A percentile compares a stretch with the other conserved stretches of the same genome.
Conservation (phyloP, 2,113 vertebrate species). For the Sisor rabdophorus region DNA sequence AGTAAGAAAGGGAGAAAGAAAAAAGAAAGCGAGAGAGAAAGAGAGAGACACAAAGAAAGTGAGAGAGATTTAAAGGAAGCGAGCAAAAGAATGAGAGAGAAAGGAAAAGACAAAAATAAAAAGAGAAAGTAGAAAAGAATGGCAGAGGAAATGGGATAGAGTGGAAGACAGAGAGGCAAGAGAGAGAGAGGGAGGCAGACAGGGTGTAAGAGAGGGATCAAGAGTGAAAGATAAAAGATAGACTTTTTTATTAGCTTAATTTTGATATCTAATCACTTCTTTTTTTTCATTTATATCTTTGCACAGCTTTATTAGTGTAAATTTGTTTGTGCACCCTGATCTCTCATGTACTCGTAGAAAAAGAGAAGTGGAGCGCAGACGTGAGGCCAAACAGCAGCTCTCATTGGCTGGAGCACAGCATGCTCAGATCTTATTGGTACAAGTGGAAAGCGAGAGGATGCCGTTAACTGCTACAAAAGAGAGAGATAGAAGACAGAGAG, state of each 20-base stretch:
- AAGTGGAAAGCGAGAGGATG: constrained; percentile 51
- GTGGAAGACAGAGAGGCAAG: neutral
- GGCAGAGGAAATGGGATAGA: too few relatives aligned
- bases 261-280: too few relatives aligned
- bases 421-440: constrained; percentile 55
- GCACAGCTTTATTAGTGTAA: neutral
- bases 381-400: constrained; percentile 75
- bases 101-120: constrained; percentile 16
- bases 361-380: constrained; percentile 86
- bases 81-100: too few relatives aligned
- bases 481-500: too few relatives aligned
- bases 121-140: too few relatives aligned
- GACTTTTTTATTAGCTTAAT: too few relatives aligned
- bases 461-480: constrained; percentile 47
- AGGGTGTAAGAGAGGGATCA: too few relatives aligned
- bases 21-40: too few relatives aligned
- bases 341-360: constrained; percentile 72
- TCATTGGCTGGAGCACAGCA: constrained; percentile 50
- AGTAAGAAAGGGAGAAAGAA: neutral
- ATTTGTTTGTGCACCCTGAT: neutral
- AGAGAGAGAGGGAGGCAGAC: too few relatives aligned
- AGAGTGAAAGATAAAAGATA: too few relatives aligned
- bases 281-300: neutral
- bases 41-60: too few relatives aligned
- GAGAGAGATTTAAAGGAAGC: too few relatives aligned